Evolutionary conservation across 2,888 invertebrate genomes (phyloP).

Genomic region (Campoletis raptor): DNA sequence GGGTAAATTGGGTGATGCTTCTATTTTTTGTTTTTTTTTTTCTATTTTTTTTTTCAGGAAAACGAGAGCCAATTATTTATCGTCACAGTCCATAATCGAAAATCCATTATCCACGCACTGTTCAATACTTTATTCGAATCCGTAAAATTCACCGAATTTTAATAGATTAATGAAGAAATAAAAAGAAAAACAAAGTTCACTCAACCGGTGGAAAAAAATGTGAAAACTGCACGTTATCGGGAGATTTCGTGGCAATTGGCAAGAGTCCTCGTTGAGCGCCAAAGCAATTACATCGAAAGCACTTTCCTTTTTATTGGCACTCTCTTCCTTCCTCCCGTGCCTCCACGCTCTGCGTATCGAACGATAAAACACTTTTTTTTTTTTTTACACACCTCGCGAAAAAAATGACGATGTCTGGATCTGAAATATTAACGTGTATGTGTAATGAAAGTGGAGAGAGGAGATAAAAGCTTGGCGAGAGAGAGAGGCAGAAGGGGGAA

Average conservation of each 20-base stretch:
- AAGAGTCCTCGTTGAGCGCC: constrained; percentile 7
- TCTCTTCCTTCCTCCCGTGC: constrained; percentile 4
- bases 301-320: constrained; percentile 47
- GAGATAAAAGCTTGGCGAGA: constrained; percentile 3
- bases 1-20: background rate
- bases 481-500: background rate
- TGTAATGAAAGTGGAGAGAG: constrained; percentile 9
- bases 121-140: background rate
- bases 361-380: constrained; percentile 33
- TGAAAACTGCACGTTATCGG: background rate
- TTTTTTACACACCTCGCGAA: constrained; percentile 9
- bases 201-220: background rate
- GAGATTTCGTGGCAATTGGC: constrained; percentile 19
- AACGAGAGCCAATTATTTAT: background rate
- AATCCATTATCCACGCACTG: background rate
- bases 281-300: constrained; percentile 58
- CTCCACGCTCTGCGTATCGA: background rate
- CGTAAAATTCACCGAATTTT: background rate
- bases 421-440: constrained; percentile 22
- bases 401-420: constrained; percentile 5
- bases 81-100: background rate
- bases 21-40: background rate
- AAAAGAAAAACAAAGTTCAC: background rate
- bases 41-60: background rate
- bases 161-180: background rate